phyloP scores from a whole-genome alignment of 2,888 invertebrate species.

The Ophion obscuratus region DNA sequence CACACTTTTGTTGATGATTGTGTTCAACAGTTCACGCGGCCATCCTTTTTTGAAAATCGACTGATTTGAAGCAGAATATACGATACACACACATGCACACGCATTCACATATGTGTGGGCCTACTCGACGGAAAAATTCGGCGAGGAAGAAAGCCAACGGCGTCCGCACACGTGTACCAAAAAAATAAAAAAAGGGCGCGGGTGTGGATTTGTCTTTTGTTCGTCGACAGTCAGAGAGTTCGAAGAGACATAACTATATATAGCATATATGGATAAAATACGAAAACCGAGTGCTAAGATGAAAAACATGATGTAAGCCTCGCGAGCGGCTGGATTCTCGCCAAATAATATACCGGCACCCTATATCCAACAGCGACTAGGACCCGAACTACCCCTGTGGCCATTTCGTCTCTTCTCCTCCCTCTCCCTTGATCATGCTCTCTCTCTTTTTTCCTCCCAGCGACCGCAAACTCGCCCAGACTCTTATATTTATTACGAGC shows the following conservation, averaged over 20 bases:
- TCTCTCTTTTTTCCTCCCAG: conserved; percentile 13
- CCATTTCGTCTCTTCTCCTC: conserved; percentile 39
- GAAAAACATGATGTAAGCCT: conserved; percentile 82
- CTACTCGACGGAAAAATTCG: conserved; percentile 35
- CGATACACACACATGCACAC: background rate
- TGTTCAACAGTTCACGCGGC: background rate
- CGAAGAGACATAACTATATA: conserved; percentile 25
- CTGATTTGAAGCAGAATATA: background rate
- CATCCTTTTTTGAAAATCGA: background rate
- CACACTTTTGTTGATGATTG: background rate
- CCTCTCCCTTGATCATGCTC: conserved; percentile 34
- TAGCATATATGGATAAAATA: conserved; percentile 44
- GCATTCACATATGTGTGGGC: background rate
- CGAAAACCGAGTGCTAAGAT: conserved; percentile 80
- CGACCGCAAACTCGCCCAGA: conserved; percentile 68
- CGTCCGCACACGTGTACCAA: conserved; percentile 50
- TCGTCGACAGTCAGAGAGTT: conserved; percentile 59
- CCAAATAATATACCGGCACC: conserved; percentile 83
- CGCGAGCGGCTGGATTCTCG: conserved; percentile 82
- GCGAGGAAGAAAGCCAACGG: conserved; percentile 47
- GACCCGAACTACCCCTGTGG: conserved; percentile 53
- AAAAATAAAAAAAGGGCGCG: background rate
- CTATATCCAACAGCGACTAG: conserved; percentile 72
- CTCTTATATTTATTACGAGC: conserved; percentile 83
- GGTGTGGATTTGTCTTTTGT: conserved; percentile 69